Evolutionary conservation across 2,888 invertebrate species (phyloP), one percentile per base, ranked within the genome.

Genomic region (Hymenopus coronatus): DNA sequence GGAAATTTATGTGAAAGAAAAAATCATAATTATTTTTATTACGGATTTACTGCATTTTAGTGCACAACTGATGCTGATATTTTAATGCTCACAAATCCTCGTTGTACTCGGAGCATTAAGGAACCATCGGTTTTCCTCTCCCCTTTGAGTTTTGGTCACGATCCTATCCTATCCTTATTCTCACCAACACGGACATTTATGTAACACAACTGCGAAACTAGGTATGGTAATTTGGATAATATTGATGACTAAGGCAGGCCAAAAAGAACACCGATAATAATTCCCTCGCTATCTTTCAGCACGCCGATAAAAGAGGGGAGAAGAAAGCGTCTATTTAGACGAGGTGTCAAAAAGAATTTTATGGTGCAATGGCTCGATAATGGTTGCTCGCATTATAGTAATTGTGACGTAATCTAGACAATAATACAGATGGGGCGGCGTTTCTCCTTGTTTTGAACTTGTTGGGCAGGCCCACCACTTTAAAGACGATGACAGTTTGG

Each of bases 321-420:
- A 70, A 20, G 54, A 84, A 84, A 25, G 84, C 30, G 28, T 20
- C 84, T 28, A 84, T 84, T 84, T 84, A 84, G 30, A 84, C 84
- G 30, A 84, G 30, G 84, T 84, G 84, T 84, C 84, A 84, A 84
- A 84, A 84, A 84, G 28, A 33, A 33, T 84, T 84, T 84, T 84
- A 84, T 30, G 84, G 84, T 84, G 28, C 30, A 84, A 30, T 84
- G 33, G 20, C 84, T 84, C 30, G 9, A 84, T 84, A 84, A 84
- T 84, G 30, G 54, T 20, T 25, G 54, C 20, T 70, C 54, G 54
- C 54, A 70, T 70, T 70, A 70, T 70, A 25, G 54, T 70, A 70
- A 70, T 70, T 70, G 54, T 70, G 54, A 70, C 54, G 54, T 20
- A 70, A 70, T 70, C 54, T 70, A 70, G 54, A 70, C 54, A 70